Percentiles rank a stretch among this genome's conserved stretches.
phyloP scores from a whole-genome alignment of 2,113 vertebrate species.

The Oreochromis niloticus region DNA sequence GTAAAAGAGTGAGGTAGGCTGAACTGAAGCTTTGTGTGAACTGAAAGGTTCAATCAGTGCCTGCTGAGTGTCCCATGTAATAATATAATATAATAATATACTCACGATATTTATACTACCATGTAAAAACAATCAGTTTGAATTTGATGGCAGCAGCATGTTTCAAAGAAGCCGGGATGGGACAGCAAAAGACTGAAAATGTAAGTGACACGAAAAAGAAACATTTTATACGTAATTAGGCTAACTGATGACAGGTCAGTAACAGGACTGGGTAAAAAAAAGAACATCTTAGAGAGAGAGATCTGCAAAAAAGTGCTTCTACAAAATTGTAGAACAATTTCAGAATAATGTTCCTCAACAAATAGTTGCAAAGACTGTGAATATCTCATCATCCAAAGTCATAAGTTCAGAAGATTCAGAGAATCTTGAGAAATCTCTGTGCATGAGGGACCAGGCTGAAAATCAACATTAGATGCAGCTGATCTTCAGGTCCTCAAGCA shows the following conservation, averaged over 20 bases:
- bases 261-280: not conserved
- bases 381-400: not conserved
- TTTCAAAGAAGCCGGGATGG: not conserved
- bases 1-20: conserved; percentile 17
- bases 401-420: not conserved
- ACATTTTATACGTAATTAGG: rapidly evolving
- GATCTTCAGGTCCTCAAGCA: not conserved
- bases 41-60: not conserved
- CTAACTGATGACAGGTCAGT: rapidly evolving
- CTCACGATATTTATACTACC: not conserved
- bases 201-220: not conserved
- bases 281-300: not conserved
- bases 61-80: not conserved
- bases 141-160: not conserved
- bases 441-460: not conserved
- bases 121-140: not conserved
- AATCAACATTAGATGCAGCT: not conserved
- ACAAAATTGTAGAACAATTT: not conserved
- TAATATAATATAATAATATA: not conserved
- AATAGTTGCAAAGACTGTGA: not conserved
- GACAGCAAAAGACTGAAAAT: not conserved
- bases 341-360: not conserved
- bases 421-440: not conserved
- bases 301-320: not conserved
- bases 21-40: not conserved